Conservation (phyloP, 2,797 vertebrate genomes). For the Pangasius larnaudii region DNA sequence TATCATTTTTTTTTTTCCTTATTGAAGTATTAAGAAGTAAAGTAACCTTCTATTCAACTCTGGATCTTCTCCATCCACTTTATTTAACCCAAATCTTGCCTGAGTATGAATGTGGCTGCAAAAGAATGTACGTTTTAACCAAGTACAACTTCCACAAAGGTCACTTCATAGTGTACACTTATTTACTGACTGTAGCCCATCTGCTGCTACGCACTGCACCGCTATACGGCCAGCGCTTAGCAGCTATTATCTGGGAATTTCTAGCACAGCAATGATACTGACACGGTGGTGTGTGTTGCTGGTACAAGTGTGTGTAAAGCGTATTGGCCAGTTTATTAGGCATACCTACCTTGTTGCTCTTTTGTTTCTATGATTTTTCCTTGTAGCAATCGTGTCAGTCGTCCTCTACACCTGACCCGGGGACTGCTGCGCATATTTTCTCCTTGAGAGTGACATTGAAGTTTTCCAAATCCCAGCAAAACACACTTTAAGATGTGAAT, state of each 20-base stretch:
- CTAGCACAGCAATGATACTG: not conserved
- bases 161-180: not conserved
- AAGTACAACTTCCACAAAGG: not conserved
- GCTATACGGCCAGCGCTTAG: not conserved
- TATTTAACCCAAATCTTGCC: constrained; percentile 9
- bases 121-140: not conserved
- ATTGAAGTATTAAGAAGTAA: not conserved
- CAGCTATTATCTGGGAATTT: not conserved
- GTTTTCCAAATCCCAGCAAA: not conserved
- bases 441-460: not conserved
- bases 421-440: not conserved
- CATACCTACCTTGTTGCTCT: not conserved
- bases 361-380: not conserved
- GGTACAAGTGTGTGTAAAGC: not conserved
- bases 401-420: not conserved
- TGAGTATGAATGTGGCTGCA: not conserved
- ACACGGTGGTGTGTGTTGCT: not conserved
- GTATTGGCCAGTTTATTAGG: not conserved
- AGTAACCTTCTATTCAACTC: not conserved
- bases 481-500: constrained; percentile 21
- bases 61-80: not conserved
- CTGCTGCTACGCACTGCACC: not conserved
- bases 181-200: constrained; percentile 10
- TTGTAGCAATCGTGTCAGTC: not conserved
- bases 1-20: not conserved